phyloP scores from a whole-genome alignment of 2,797 vertebrate genomes.

The Prionace glauca region DNA sequence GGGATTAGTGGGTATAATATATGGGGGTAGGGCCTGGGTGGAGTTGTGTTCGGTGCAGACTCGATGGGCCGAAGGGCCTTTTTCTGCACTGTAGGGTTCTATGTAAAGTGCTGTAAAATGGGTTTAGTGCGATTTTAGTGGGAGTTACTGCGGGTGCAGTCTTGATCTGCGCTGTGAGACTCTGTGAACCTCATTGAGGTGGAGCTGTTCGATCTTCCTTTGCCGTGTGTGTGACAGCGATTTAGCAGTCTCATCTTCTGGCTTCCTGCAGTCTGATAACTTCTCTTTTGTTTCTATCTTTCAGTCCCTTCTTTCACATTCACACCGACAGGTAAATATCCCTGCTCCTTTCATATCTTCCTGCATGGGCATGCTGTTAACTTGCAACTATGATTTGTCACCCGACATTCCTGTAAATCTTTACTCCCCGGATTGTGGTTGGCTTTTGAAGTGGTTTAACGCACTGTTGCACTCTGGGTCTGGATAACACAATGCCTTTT shows the following conservation, averaged over 20 bases:
- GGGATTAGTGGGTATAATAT: no score
- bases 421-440: background rate
- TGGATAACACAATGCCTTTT: background rate
- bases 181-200: background rate
- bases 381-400: background rate
- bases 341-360: slow-evolving; percentile 40
- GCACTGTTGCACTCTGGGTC: background rate
- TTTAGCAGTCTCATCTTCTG: slow-evolving; percentile 49
- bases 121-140: no score
- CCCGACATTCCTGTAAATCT: background rate
- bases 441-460: background rate
- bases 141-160: no score
- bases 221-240: background rate
- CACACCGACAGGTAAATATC: slow-evolving; percentile 96
- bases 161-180: no score
- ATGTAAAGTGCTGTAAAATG: no score
- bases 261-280: slow-evolving; percentile 73
- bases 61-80: no score
- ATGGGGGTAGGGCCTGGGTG: no score
- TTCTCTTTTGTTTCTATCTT: slow-evolving; percentile 69
- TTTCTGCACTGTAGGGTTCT: no score
- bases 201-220: background rate
- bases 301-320: slow-evolving; percentile 99
- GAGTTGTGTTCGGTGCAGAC: no score
- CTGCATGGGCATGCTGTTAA: no score